phyloP scores from a whole-genome alignment of 2,888 invertebrate species.

The Cataglyphis livida region DNA sequence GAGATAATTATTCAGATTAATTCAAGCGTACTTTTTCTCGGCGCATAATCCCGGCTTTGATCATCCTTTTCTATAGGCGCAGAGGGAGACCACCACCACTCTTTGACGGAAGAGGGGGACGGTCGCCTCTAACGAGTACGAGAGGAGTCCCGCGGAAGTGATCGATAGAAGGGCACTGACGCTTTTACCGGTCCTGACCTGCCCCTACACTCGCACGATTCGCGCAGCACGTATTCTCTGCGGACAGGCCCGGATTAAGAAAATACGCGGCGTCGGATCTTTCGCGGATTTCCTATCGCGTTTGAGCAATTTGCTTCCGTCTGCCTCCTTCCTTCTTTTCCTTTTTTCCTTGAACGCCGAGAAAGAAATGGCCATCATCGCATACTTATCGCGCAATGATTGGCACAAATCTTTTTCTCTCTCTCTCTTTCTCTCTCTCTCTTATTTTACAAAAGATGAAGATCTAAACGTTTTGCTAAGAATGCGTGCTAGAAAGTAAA shows the following conservation, averaged over 20 bases:
- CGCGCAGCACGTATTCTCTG: constrained; percentile 42
- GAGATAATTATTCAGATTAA: constrained; percentile 55
- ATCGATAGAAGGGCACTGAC: constrained; percentile 68
- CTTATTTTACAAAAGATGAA: background rate
- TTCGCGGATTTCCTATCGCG: constrained; percentile 11
- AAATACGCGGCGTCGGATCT: constrained; percentile 12
- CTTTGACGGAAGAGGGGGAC: constrained; percentile 54
- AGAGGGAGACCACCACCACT: background rate
- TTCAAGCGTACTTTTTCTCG: constrained; percentile 55
- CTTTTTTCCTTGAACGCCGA: background rate
- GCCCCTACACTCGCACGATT: constrained; percentile 67
- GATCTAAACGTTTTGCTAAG: background rate
- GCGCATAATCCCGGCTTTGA: constrained; percentile 52
- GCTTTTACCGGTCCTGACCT: constrained; percentile 70
- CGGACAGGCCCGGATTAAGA: constrained; percentile 53
- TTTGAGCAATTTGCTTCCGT: background rate
- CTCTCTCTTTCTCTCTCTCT: background rate
- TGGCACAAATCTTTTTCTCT: constrained; percentile 2
- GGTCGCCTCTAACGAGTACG: constrained; percentile 60
- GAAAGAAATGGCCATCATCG: constrained; percentile 2
- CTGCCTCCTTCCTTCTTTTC: background rate
- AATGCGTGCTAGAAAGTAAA: background rate
- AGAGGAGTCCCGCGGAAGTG: constrained; percentile 58
- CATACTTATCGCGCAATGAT: constrained; percentile 11
- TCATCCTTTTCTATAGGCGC: constrained; percentile 42